Conservation (phyloP, 2,888 invertebrate genomes). For the Spisula solida region DNA sequence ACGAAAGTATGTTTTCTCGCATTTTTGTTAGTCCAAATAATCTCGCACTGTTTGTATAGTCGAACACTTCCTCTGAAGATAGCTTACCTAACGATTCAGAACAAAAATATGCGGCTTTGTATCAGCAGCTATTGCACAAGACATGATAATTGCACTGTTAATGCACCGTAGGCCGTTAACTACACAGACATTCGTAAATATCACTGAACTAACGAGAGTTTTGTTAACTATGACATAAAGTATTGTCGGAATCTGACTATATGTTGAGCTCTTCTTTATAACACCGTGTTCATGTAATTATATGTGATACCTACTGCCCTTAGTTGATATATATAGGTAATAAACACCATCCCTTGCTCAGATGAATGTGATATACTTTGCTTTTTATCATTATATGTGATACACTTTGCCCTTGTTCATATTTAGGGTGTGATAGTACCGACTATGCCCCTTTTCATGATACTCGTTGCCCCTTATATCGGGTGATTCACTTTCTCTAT, state of each 20-base stretch:
- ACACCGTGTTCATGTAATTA: neutral
- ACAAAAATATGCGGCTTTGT: slow-evolving; percentile 33
- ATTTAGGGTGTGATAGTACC: no score
- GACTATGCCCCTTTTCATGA: no score
- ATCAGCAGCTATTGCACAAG: slow-evolving; percentile 29
- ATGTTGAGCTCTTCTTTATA: neutral
- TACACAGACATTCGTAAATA: slow-evolving; percentile 34
- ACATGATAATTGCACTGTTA: slow-evolving; percentile 36
- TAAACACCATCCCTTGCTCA: no score
- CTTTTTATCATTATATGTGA: no score
- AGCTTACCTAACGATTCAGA: slow-evolving; percentile 26
- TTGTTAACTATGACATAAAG: slow-evolving; percentile 1
- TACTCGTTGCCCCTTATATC: no score
- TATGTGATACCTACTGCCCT: no score
- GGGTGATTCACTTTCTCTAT: no score
- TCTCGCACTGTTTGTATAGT: slow-evolving; percentile 25
- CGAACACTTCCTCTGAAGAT: slow-evolving; percentile 36
- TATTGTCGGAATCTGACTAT: neutral
- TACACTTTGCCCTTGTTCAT: no score
- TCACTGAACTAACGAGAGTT: neutral
- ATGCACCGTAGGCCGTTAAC: slow-evolving; percentile 37
- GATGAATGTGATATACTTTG: no score
- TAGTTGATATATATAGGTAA: no score
- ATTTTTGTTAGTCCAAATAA: slow-evolving; percentile 21
- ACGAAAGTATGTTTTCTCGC: slow-evolving; percentile 18